A percentile compares a stretch with the other conserved stretches of the same genome.
These are phyloP conservation scores for Ostrea denselamellosa DNA, from an alignment of 1,140 invertebrate species.

Conservation along the genomic window DNA sequence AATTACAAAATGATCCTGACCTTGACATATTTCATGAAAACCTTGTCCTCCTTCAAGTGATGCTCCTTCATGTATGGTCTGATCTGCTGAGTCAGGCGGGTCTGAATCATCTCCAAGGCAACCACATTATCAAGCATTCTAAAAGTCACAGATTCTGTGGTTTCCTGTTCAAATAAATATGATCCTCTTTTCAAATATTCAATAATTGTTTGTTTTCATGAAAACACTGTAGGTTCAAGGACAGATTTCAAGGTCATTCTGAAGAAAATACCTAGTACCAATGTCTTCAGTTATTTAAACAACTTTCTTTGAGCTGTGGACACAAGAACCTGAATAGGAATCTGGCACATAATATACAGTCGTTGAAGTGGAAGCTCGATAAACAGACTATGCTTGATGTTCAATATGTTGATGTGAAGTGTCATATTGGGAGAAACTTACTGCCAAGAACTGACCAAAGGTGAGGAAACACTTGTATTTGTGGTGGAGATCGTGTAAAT, in stretches of 20 bases:
- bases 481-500: constrained; percentile 65
- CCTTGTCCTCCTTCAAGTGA: constrained; percentile 68
- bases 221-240: too few relatives aligned
- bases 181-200: not conserved
- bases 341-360: too few relatives aligned
- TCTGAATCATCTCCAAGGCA: constrained; percentile 69
- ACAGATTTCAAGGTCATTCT: too few relatives aligned
- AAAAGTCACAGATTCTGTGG: constrained; percentile 70
- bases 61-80: constrained; percentile 73
- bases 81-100: constrained; percentile 66
- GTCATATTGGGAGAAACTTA: constrained; percentile 55
- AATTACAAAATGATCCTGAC: constrained; percentile 46
- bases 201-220: too few relatives aligned
- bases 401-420: too few relatives aligned
- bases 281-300: too few relatives aligned
- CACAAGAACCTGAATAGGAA: too few relatives aligned
- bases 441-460: constrained; percentile 59
- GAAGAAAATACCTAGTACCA: too few relatives aligned
- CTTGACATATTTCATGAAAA: constrained; percentile 72
- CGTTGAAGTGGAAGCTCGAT: too few relatives aligned
- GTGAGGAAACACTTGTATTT: constrained; percentile 71
- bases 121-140: constrained; percentile 74
- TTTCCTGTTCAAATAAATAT: constrained; percentile 65
- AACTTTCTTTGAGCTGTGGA: too few relatives aligned
- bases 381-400: too few relatives aligned